Evolutionary conservation across 2,888 invertebrate genomes (phyloP).

Genomic region (Antheraea yamamai): DNA sequence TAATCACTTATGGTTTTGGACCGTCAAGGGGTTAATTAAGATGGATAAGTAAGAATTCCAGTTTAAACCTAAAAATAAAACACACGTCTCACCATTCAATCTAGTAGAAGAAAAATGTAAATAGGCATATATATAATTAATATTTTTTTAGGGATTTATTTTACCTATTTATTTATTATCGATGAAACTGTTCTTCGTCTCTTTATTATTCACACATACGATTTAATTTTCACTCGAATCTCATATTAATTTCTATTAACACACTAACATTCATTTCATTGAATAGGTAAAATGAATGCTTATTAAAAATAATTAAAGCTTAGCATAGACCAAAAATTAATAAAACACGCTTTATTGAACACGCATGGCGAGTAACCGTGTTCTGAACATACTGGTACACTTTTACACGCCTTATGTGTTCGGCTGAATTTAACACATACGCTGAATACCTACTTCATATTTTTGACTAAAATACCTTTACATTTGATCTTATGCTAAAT

Average conservation of each 20-base stretch:
- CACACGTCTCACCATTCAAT: neutral
- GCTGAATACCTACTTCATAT: neutral
- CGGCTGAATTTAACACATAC: neutral
- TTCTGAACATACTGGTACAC: neutral
- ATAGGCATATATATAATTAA: neutral
- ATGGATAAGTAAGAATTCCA: neutral
- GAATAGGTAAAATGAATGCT: constrained; percentile 1
- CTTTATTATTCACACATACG: neutral
- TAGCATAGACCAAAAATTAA: neutral
- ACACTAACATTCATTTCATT: constrained; percentile 1
- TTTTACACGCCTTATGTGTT: neutral
- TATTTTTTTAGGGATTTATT: neutral
- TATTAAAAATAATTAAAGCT: neutral
- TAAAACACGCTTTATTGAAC: neutral
- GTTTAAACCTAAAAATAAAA: neutral
- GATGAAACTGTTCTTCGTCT: neutral
- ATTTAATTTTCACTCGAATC: neutral
- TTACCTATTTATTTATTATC: constrained; percentile 7
- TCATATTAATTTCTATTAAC: neutral
- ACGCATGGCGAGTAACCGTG: neutral
- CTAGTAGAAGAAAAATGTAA: neutral
- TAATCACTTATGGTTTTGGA: too few species aligned
- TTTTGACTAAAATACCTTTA: neutral
- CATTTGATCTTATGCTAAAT: neutral
- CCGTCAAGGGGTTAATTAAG: too few species aligned